Conservation (phyloP, 2,888 invertebrate species). For the Branchipolynoe longqiensis region DNA sequence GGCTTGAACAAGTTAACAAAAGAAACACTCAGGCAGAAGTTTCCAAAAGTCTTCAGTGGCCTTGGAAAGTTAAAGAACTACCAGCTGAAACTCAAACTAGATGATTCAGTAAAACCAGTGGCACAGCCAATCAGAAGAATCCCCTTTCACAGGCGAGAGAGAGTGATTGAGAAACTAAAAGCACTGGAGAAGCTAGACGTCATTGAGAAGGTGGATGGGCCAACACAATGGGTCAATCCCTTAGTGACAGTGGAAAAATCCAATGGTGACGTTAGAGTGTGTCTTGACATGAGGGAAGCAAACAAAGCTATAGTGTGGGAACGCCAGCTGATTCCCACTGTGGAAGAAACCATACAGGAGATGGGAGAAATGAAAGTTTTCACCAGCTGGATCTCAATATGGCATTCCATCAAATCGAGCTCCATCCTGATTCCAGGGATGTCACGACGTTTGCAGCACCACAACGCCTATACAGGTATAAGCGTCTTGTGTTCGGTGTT, state of each 20-base stretch:
- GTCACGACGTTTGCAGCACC: slow-evolving; percentile 62
- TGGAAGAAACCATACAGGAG: slow-evolving; percentile 58
- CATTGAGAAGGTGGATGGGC: slow-evolving; percentile 62
- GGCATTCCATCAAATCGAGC: slow-evolving; percentile 60
- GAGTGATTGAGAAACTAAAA: slow-evolving; percentile 14
- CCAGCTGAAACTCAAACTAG: slow-evolving; percentile 33
- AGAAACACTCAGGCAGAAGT: not conserved
- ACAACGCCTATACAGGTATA: slow-evolving; percentile 55
- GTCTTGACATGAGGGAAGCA: slow-evolving; percentile 60
- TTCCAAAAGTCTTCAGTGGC: slow-evolving; percentile 13
- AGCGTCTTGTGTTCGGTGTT: slow-evolving; percentile 58
- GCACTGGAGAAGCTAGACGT: slow-evolving; percentile 54
- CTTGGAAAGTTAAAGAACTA: slow-evolving; percentile 50
- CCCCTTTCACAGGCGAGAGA: slow-evolving; percentile 29
- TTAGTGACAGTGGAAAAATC: slow-evolving; percentile 65
- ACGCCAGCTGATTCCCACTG: slow-evolving; percentile 62
- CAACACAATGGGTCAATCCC: slow-evolving; percentile 66
- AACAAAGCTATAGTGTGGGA: slow-evolving; percentile 66
- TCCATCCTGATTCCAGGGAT: slow-evolving; percentile 48
- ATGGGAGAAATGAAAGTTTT: slow-evolving; percentile 42
- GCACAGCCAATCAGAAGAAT: slow-evolving; percentile 2
- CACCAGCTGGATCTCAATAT: slow-evolving; percentile 56
- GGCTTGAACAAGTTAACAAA: too few relatives aligned
- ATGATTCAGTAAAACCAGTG: slow-evolving; percentile 30
- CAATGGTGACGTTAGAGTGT: slow-evolving; percentile 65